Base-by-base conservation (phyloP, 1,140 invertebrate genomes). In the Onthophagus taurus region DNA sequence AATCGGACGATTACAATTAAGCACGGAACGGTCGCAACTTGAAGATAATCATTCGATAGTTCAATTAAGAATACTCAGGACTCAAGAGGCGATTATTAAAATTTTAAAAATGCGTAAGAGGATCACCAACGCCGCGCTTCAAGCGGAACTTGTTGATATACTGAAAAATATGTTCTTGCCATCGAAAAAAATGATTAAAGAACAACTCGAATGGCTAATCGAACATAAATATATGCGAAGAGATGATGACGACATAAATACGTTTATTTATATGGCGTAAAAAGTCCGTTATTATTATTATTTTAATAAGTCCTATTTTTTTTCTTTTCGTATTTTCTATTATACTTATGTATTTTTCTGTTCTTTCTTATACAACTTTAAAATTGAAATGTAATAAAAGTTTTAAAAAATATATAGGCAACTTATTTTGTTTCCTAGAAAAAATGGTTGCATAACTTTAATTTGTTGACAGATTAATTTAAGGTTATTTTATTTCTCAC, bases 81-180 rank as follows among this genome's bases (percentile, higher is more conserved):
- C 76, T 19, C 77, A 97, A 79, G 93, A 97, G 69, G 93, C 92
- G n/a, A 95, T 97, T 48, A 96, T 98, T 48, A 97, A 97, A 68
- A 97, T 99, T 42, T 75, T 99, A 64, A 98, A 98, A 67, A 97
- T 96, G 89, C 75, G 95, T 42, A 97, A 97, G 66, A 77, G 79
- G 30, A 91, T 97, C 36, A 85, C 83, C 12, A 97, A 96, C 65
- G 88, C 86, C 34, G 88, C 95, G 50, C 70, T 99, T 33, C 94
- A 98, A 72, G 89, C 89, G 26, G 95, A 98, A 75, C 72, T 98
- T 26, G 85, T 98, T 5, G 94, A 98, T 70, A 96, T 99, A 66
- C 71, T 99, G 37, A 97, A 97, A 69, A 97, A 98, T 65, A 97
- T 97, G 92, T 99, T 99, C 73, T 69, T 97, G 53, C 96, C 96